Conservation (phyloP, 2,888 invertebrate species). For the Masnerella sp. region DNA sequence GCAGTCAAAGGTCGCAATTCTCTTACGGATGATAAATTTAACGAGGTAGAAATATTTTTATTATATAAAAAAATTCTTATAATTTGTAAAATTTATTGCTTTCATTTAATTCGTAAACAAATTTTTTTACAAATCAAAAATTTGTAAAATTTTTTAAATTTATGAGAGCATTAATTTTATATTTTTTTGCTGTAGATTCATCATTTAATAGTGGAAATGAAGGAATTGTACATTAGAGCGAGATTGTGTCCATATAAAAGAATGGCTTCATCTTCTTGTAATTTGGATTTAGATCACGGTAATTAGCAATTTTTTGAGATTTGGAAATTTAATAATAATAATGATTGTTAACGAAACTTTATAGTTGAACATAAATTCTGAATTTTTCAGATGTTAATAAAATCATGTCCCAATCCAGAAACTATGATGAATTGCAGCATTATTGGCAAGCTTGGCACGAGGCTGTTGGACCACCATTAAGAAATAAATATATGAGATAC, state of each 20-base stretch:
- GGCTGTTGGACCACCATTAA: constrained; percentile 86
- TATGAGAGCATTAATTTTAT: too few relatives aligned
- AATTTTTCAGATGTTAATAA: constrained; percentile 76
- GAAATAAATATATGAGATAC: constrained; percentile 87
- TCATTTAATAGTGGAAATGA: constrained; percentile 87
- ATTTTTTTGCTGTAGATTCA: constrained; percentile 80
- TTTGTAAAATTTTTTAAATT: too few relatives aligned
- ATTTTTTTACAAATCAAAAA: not conserved
- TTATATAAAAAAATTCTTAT: too few relatives aligned
- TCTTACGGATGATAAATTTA: constrained; percentile 85
- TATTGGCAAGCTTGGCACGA: constrained; percentile 91
- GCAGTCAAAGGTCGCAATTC: constrained; percentile 86
- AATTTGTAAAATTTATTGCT: too few relatives aligned
- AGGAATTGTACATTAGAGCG: constrained; percentile 85
- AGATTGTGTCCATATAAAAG: constrained; percentile 84
- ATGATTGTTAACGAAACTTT: not conserved
- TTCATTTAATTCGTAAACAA: not conserved
- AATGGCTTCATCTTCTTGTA: constrained; percentile 72
- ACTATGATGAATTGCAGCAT: constrained; percentile 86
- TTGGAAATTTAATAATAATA: not conserved
- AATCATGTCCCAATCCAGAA: constrained; percentile 85
- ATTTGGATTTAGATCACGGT: constrained; percentile 78
- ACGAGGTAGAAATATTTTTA: constrained; percentile 80
- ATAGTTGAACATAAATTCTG: not conserved
- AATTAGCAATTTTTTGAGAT: too few relatives aligned